Evolutionary conservation across 2,113 vertebrate genomes (phyloP).

Genomic region (Hirundichthys speculiger): DNA sequence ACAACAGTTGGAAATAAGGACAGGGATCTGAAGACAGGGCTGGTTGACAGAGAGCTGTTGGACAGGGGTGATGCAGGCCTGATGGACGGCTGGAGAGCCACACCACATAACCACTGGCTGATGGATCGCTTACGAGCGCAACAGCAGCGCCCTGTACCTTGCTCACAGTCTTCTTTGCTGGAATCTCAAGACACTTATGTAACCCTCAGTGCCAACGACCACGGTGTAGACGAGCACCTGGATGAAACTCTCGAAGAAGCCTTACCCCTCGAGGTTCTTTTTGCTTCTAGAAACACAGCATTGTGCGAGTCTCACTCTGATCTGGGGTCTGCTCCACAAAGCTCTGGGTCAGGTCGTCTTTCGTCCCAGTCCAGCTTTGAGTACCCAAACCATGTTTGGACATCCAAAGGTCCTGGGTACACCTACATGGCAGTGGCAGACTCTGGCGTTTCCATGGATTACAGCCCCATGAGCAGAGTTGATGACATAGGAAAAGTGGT

Average conservation of each 20-base stretch:
- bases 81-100: conserved; percentile 36
- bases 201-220: conserved; percentile 73
- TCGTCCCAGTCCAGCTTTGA: conserved; percentile 83
- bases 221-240: conserved; percentile 3
- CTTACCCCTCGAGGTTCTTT: conserved; percentile 68
- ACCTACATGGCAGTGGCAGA: conserved; percentile 85
- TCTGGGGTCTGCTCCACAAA: conserved; percentile 71
- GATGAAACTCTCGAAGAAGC: conserved; percentile 66
- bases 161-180: conserved; percentile 58
- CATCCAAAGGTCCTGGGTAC: conserved; percentile 73
- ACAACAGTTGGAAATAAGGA: conserved; percentile 20
- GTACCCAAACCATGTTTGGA: conserved; percentile 77
- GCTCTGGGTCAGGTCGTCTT: conserved; percentile 64
- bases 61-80: conserved; percentile 10
- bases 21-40: conserved; percentile 1
- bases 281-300: conserved; percentile 50
- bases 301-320: conserved; percentile 72
- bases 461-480: conserved; percentile 77
- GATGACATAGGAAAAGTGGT: conserved; percentile 46
- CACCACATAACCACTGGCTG: conserved; percentile 58
- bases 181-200: conserved; percentile 84
- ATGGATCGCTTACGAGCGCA: conserved; percentile 62
- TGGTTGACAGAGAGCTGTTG: conserved; percentile 4
- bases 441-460: conserved; percentile 86
- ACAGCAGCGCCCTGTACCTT: conserved; percentile 53